A percentile compares a stretch with the other conserved stretches of the same genome.
Evolutionary conservation across 2,797 vertebrate genomes (phyloP).

Genomic region (Argya squamiceps): DNA sequence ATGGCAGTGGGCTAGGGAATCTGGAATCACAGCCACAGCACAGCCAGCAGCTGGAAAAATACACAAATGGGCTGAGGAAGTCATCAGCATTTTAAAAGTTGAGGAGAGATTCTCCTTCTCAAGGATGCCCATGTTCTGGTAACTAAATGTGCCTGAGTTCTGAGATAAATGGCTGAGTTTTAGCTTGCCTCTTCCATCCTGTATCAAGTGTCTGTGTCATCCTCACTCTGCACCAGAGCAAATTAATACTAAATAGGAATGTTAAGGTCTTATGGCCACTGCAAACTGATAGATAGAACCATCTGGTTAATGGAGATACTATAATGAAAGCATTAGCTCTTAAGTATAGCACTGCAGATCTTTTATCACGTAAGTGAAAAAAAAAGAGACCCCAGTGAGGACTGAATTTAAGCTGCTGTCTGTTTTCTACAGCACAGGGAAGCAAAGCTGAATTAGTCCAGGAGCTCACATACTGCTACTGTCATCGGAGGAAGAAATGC

Average conservation of each 20-base stretch:
- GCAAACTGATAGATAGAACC: neutral
- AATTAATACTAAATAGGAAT: neutral
- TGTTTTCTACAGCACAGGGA: neutral
- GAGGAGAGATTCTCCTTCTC: neutral
- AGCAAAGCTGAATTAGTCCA: neutral
- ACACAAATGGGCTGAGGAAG: neutral
- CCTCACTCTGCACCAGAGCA: neutral
- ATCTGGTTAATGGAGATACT: neutral
- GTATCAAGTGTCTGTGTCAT: neutral
- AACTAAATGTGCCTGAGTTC: neutral
- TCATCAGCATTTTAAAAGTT: neutral
- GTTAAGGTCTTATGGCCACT: neutral
- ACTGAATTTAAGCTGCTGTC: neutral
- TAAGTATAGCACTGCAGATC: neutral
- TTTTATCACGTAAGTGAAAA: neutral
- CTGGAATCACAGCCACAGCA: neutral
- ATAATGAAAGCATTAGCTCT: neutral
- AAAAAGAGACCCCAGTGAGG: neutral
- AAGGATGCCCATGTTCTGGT: neutral
- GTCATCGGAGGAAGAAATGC: neutral
- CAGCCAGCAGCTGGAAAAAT: neutral
- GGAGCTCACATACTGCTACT: neutral
- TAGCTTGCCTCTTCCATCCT: neutral
- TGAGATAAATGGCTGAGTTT: neutral
- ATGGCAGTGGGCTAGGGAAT: neutral